Evolutionary conservation across 2,113 vertebrate species (phyloP).

Genomic region (Paramisgurnus dabryanus): DNA sequence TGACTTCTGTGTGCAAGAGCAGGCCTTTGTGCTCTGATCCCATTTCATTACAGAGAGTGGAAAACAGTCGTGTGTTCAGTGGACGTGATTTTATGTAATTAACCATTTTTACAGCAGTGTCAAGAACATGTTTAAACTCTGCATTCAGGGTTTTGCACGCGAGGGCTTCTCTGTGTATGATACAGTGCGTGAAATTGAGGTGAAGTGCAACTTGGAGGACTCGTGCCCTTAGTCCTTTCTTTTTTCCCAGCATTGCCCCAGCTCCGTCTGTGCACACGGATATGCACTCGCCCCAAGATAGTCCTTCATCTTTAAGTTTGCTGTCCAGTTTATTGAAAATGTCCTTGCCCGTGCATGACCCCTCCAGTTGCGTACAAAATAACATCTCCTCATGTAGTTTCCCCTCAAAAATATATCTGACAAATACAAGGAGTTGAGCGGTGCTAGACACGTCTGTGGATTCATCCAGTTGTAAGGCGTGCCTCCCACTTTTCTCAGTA

Average conservation of each 20-base stretch:
- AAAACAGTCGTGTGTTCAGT: not conserved
- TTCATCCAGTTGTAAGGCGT: no score
- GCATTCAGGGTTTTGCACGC: no score
- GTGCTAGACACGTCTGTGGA: no score
- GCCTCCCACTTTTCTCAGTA: no score
- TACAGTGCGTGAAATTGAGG: not conserved
- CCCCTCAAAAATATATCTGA: no score
- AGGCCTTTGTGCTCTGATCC: not conserved
- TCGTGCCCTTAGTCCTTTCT: not conserved
- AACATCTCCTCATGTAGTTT: no score
- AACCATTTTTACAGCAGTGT: no score
- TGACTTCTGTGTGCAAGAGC: not conserved
- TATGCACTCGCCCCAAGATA: not conserved
- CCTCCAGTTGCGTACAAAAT: no score
- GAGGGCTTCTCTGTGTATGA: not conserved
- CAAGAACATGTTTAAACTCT: no score
- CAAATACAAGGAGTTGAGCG: no score
- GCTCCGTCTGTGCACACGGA: not conserved
- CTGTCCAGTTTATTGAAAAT: not conserved
- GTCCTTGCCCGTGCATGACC: not conserved
- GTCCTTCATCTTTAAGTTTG: not conserved
- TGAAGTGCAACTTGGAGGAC: not conserved
- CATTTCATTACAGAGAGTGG: not conserved
- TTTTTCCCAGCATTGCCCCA: not conserved
- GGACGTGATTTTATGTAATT: no score